Evolutionary conservation across 2,113 vertebrate species (phyloP).

Genomic region (Tachysurus fulvidraco): DNA sequence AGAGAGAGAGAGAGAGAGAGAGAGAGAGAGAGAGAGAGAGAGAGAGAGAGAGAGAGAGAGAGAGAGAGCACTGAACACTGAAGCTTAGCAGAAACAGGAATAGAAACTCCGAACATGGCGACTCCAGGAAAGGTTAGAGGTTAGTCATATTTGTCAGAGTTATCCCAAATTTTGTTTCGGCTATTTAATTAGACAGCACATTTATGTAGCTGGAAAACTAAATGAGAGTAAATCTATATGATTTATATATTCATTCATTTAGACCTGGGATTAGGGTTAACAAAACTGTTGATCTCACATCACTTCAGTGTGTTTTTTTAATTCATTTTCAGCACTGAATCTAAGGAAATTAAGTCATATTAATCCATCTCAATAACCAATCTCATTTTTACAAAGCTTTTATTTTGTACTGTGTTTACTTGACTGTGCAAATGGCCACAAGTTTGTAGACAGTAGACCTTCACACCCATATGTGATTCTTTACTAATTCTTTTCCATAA

Average conservation of each 20-base stretch:
- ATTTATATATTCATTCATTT: neutral
- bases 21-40: constrained; percentile 72
- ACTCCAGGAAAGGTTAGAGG: constrained; percentile 47
- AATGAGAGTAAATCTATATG: neutral
- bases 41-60: constrained; percentile 71
- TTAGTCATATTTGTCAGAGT: neutral
- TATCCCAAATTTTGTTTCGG: constrained; percentile 47
- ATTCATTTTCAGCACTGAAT: neutral
- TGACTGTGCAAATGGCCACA: neutral
- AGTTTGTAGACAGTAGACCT: neutral
- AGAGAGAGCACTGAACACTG: constrained; percentile 76
- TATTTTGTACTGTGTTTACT: neutral
- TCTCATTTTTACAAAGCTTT: too few relatives aligned
- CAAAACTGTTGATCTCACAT: neutral
- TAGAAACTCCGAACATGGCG: constrained; percentile 77
- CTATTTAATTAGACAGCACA: constrained; percentile 80
- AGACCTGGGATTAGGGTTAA: neutral
- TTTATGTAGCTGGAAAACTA: neutral
- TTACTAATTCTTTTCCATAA: too few relatives aligned
- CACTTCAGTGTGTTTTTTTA: neutral
- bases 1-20: constrained; percentile 73
- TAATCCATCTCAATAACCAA: too few relatives aligned
- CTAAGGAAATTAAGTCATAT: too few relatives aligned
- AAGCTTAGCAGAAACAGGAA: constrained; percentile 82
- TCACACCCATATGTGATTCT: neutral